phyloP scores from a whole-genome alignment of 2,113 vertebrate genomes.

The Syrmaticus mikado region DNA sequence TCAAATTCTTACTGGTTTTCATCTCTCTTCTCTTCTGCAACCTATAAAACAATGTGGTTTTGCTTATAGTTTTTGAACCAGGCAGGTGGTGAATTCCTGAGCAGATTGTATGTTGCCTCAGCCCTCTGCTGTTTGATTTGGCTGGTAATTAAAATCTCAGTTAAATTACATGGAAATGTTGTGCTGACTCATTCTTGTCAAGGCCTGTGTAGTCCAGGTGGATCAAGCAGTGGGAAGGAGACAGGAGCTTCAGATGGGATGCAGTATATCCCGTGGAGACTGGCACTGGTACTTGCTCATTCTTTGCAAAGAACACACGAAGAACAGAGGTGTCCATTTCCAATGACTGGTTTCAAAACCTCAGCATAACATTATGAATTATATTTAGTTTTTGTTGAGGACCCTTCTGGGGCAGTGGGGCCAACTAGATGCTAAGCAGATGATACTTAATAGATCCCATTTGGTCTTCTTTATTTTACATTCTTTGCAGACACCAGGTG shows the following conservation, averaged over 20 bases:
- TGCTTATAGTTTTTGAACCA: neutral
- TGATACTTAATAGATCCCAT: neutral
- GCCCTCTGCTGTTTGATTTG: neutral
- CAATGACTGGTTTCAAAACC: neutral
- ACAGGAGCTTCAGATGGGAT: neutral
- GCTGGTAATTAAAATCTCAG: neutral
- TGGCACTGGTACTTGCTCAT: neutral
- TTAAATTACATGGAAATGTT: neutral
- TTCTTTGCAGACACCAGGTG: neutral
- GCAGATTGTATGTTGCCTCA: conserved; percentile 1
- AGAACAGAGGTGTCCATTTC: neutral
- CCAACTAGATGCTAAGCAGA: neutral
- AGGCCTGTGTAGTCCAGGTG: neutral
- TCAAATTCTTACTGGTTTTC: neutral
- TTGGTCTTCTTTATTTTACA: neutral
- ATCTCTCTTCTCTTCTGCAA: neutral
- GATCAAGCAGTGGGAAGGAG: neutral
- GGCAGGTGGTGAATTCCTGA: conserved; percentile 22
- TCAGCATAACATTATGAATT: neutral
- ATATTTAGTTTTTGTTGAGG: neutral
- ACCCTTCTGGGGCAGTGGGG: neutral
- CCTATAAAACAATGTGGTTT: neutral
- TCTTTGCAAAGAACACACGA: neutral
- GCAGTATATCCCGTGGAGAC: neutral
- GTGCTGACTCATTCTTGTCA: neutral